A percentile compares a stretch with the other conserved stretches of the same genome.
phyloP scores from a whole-genome alignment of 2,888 invertebrate genomes.

The Oegoconia quadripuncta region DNA sequence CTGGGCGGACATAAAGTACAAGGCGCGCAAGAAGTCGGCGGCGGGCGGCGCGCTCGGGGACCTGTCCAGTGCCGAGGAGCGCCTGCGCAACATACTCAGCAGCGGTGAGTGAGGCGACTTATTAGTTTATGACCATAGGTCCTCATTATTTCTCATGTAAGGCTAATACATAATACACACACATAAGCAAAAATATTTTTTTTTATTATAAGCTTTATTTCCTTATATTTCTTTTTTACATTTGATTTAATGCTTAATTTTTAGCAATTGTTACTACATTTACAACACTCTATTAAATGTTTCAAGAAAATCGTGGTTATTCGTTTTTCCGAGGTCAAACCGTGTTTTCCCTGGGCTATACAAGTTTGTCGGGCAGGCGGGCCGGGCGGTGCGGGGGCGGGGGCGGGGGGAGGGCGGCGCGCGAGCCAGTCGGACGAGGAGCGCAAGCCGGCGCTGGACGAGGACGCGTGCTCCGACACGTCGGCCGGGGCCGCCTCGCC shows the following conservation, averaged over 20 bases:
- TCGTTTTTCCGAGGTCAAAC: too few species aligned
- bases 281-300: too few species aligned
- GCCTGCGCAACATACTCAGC: constrained; percentile 53
- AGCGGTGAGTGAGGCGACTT: not conserved
- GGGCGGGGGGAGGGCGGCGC: constrained; percentile 15
- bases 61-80: constrained; percentile 58
- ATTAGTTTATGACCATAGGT: not conserved
- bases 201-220: too few species aligned
- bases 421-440: constrained; percentile 54
- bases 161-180: too few species aligned
- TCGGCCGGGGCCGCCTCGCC: constrained; percentile 26
- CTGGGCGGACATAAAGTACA: constrained; percentile 72
- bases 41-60: constrained; percentile 63
- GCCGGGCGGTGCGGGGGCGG: not conserved
- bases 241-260: too few species aligned
- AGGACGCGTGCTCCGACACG: constrained; percentile 61
- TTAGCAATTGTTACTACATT: too few species aligned
- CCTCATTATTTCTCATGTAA: too few species aligned
- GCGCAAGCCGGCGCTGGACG: constrained; percentile 52
- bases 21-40: constrained; percentile 63
- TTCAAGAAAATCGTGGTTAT: constrained; percentile 1
- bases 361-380: constrained; percentile 16
- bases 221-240: too few species aligned
- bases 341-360: too few species aligned
- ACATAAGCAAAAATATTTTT: too few species aligned